Conservation (phyloP, 2,797 vertebrate species). For the Trachops cirrhosus region DNA sequence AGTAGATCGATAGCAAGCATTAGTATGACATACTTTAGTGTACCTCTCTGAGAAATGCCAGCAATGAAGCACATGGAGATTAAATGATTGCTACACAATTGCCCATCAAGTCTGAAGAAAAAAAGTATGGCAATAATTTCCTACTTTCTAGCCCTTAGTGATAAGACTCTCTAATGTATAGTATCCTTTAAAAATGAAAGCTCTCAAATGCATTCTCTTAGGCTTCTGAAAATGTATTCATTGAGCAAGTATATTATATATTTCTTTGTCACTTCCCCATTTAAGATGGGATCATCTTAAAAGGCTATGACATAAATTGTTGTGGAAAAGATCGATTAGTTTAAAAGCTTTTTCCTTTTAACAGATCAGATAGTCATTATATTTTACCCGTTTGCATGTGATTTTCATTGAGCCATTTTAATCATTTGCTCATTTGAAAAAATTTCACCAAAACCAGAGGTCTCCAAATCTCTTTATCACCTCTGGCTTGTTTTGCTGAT, state of each 20-base stretch:
- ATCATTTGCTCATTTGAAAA: slow-evolving; percentile 76
- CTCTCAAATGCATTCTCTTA: slow-evolving; percentile 69
- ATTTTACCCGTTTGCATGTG: slow-evolving; percentile 80
- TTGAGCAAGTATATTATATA: slow-evolving; percentile 81
- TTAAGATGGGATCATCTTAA: slow-evolving; percentile 85
- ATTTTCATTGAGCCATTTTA: slow-evolving; percentile 82
- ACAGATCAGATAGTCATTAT: slow-evolving; percentile 85
- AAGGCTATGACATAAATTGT: slow-evolving; percentile 86
- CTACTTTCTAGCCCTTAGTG: neutral
- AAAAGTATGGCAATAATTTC: slow-evolving; percentile 18
- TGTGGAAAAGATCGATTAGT: slow-evolving; percentile 83
- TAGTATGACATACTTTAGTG: slow-evolving; percentile 51
- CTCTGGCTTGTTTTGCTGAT: slow-evolving; percentile 39
- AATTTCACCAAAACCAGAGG: slow-evolving; percentile 57
- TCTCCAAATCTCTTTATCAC: slow-evolving; percentile 52
- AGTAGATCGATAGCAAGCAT: slow-evolving; percentile 59
- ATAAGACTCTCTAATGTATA: neutral
- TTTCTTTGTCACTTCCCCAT: slow-evolving; percentile 84
- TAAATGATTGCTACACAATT: slow-evolving; percentile 32
- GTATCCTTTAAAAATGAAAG: slow-evolving; percentile 61
- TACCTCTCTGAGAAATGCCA: slow-evolving; percentile 34
- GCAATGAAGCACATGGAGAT: slow-evolving; percentile 28
- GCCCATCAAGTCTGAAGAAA: slow-evolving; percentile 7
- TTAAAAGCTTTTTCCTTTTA: slow-evolving; percentile 89
- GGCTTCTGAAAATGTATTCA: slow-evolving; percentile 76